phyloP scores from a whole-genome alignment of 92 coral and sea anemone genomes.

The Blastomussa wellsi region DNA sequence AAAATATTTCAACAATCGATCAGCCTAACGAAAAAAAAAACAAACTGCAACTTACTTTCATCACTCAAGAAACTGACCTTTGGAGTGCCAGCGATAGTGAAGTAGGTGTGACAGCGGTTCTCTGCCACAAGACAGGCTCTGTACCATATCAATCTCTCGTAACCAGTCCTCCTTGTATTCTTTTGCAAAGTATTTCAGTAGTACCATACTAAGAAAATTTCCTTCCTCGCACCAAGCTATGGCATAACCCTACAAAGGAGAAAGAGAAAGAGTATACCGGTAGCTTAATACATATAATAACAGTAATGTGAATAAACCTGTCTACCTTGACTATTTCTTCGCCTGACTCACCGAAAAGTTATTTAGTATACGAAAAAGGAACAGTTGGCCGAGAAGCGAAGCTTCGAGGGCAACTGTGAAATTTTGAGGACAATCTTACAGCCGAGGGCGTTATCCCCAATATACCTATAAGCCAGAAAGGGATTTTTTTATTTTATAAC shows the following conservation, averaged over 20 bases:
- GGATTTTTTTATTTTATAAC: no score
- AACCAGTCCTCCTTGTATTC: constrained; percentile 39
- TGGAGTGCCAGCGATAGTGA: constrained; percentile 71
- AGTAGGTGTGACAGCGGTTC: constrained; percentile 37
- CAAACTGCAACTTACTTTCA: no score
- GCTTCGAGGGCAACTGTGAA: no score
- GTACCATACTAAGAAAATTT: constrained; percentile 37
- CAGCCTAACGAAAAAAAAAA: no score
- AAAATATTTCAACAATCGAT: no score
- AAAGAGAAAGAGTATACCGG: not conserved
- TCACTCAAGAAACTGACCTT: constrained; percentile 52
- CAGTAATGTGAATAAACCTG: not conserved
- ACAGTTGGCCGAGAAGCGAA: no score
- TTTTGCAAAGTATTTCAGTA: constrained; percentile 64
- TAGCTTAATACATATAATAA: not conserved
- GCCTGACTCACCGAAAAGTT: no score
- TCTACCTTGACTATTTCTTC: not conserved
- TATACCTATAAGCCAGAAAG: no score
- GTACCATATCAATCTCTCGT: constrained; percentile 37
- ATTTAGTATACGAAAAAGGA: no score
- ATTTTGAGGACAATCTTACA: no score
- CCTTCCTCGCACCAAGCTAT: constrained; percentile 60
- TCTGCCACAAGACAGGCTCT: constrained; percentile 2
- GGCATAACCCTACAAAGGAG: constrained; percentile 58
- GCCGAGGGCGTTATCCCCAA: no score